phyloP scores from a whole-genome alignment of 2,113 vertebrate genomes.

The Ailurus styani region DNA sequence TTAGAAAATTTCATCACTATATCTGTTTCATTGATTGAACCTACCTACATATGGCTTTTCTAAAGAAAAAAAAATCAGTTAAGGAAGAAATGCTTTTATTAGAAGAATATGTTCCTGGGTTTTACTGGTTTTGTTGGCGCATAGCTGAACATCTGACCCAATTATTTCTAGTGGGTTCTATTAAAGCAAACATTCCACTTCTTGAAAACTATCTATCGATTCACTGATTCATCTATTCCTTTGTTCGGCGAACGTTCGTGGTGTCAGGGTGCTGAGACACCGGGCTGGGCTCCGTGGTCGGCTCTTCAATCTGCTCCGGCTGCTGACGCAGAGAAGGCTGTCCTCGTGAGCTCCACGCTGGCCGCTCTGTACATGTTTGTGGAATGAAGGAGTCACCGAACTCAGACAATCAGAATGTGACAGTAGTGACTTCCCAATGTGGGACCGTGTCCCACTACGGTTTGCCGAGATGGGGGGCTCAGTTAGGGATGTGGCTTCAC shows the following conservation, averaged over 20 bases:
- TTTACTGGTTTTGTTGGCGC: background rate
- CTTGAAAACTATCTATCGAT: background rate
- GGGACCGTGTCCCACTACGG: accelerated
- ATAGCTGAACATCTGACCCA: background rate
- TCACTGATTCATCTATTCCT: background rate
- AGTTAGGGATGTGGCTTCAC: no score
- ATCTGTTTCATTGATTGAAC: background rate
- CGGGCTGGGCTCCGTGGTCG: accelerated
- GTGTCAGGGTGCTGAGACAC: accelerated
- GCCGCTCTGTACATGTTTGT: accelerated
- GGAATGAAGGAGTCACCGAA: background rate
- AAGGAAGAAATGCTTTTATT: background rate
- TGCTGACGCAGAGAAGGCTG: accelerated
- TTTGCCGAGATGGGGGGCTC: background rate
- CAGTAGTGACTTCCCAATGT: accelerated
- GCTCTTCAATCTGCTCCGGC: accelerated
- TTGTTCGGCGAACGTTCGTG: accelerated
- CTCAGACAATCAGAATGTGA: no score
- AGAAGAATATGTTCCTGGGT: background rate
- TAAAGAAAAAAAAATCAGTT: background rate
- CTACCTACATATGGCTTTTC: background rate
- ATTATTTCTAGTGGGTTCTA: background rate
- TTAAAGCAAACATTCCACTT: background rate
- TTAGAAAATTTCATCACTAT: background rate
- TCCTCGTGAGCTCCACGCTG: background rate